Base-by-base conservation (phyloP, 2,888 invertebrate species). In the Patella depressa region DNA sequence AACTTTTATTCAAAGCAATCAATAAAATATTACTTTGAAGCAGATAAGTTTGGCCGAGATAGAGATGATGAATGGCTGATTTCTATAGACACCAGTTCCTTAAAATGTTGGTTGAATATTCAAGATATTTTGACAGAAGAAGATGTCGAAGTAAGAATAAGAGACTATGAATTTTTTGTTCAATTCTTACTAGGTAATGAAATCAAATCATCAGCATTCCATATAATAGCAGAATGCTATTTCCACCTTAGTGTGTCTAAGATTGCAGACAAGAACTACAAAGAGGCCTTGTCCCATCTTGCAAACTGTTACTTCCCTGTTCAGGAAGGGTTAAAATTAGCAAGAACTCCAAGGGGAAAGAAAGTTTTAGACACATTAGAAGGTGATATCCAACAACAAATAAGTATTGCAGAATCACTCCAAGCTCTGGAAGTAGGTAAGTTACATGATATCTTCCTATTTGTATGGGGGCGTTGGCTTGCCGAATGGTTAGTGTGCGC, bases 341-440 rank as follows among this genome's bases (percentile, higher is more conserved):
- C 24, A 0, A 65, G 65, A 65, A 24, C 65, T 24, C 19, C 19
- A 19, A 24, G 19, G 12, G 65, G 19, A 65, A 24, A 65, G 24
- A 53, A 78, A 9, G 74, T 74, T 71, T 65, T 75, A 53, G 80
- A 80, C 4, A 29, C 34, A 17, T 69, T 84, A 54, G 81, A 81
- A 53, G 74, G 77, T 9, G 85, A 85, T 55, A 75, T 83, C 19
- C 53, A 71, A 2, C 80, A 83, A 78, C 82, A 85, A 19, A 80
- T 73, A 12, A 83, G 80, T 71, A 72, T 83, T 17, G 83, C 82
- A 1, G 81, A 83, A 57, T 79, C 84, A 11, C 74, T 81, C 54
- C 80, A 85, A 71, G 83, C 85, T 9, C 76, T 79, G 59, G 75
- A 78, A 55, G 83, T 80, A 75, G 85, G 85, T 85, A 78, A 45